These are phyloP conservation scores for Ormyrus pomaceus DNA, from an alignment of 2,888 invertebrate genomes.

Conservation along the genomic window DNA sequence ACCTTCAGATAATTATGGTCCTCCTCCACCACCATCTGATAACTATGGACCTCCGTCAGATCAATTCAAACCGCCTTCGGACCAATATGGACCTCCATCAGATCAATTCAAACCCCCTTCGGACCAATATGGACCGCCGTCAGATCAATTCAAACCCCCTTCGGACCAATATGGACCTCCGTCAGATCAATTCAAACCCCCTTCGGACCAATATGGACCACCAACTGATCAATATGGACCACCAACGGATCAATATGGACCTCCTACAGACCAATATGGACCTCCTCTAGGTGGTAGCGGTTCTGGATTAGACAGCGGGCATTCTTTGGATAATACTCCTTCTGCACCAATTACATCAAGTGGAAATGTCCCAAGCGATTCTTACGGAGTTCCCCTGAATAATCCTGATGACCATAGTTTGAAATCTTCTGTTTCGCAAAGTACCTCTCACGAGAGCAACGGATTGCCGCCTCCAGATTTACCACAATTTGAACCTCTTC, in stretches of 20 bases:
- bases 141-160: constrained; percentile 30
- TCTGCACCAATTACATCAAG: constrained; percentile 50
- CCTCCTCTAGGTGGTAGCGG: constrained; percentile 23
- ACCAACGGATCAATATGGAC: not conserved
- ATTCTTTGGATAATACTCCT: not conserved
- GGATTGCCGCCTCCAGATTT: constrained; percentile 71
- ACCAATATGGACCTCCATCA: constrained; percentile 61
- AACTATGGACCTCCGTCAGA: constrained; percentile 27
- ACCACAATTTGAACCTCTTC: constrained; percentile 70
- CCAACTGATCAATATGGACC: no score
- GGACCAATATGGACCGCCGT: constrained; percentile 17
- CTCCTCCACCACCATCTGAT: constrained; percentile 31
- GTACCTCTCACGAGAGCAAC: constrained; percentile 62
- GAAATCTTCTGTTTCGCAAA: constrained; percentile 67
- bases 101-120: constrained; percentile 28
- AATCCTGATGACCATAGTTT: constrained; percentile 70
- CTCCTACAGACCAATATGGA: constrained; percentile 40
- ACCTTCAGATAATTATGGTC: constrained; percentile 38
- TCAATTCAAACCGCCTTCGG: constrained; percentile 38
- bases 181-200: constrained; percentile 30
- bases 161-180: constrained; percentile 19
- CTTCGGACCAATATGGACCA: not conserved
- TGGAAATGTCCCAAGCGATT: constrained; percentile 74
- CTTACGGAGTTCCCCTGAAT: constrained; percentile 77
- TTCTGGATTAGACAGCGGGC: not conserved